Evolutionary conservation across 2,797 vertebrate species (phyloP).

Genomic region (Odontamblyopus lacepedii): DNA sequence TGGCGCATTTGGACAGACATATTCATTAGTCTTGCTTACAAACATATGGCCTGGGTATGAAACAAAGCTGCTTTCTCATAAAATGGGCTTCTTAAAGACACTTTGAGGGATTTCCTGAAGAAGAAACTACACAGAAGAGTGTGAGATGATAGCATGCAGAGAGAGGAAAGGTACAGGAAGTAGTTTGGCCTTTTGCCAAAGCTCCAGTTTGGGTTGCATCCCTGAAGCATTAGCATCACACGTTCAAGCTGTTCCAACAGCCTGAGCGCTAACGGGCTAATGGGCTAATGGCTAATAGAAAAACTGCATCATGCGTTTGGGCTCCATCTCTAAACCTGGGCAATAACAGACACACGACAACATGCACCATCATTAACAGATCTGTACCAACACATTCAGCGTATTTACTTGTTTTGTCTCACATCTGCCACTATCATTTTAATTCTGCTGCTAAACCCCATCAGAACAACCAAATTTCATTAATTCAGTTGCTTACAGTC

Average conservation of each 20-base stretch:
- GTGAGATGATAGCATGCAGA: constrained; percentile 54
- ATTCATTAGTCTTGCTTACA: constrained; percentile 79
- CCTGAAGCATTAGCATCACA: constrained; percentile 80
- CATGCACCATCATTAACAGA: constrained; percentile 54
- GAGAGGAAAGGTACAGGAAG: constrained; percentile 55
- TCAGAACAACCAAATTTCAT: constrained; percentile 45
- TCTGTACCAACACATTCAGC: constrained; percentile 50
- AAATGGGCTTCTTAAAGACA: constrained; percentile 60
- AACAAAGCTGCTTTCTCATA: constrained; percentile 61
- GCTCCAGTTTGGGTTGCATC: constrained; percentile 76
- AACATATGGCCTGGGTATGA: constrained; percentile 73
- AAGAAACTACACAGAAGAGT: constrained; percentile 36
- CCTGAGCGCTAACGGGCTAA: constrained; percentile 82
- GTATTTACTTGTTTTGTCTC: constrained; percentile 46
- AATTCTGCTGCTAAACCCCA: constrained; percentile 34
- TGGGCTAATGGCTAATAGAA: constrained; percentile 79
- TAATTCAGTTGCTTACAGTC: constrained; percentile 40
- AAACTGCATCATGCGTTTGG: constrained; percentile 64
- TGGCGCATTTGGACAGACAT: constrained; percentile 68
- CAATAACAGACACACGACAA: constrained; percentile 54
- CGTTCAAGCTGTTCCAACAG: constrained; percentile 84
- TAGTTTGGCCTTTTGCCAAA: constrained; percentile 72
- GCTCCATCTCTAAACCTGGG: constrained; percentile 65
- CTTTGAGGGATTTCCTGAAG: constrained; percentile 45
- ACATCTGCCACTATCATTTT: constrained; percentile 61